phyloP scores from a whole-genome alignment of 2,113 vertebrate genomes.

The Prunella fulvescens region DNA sequence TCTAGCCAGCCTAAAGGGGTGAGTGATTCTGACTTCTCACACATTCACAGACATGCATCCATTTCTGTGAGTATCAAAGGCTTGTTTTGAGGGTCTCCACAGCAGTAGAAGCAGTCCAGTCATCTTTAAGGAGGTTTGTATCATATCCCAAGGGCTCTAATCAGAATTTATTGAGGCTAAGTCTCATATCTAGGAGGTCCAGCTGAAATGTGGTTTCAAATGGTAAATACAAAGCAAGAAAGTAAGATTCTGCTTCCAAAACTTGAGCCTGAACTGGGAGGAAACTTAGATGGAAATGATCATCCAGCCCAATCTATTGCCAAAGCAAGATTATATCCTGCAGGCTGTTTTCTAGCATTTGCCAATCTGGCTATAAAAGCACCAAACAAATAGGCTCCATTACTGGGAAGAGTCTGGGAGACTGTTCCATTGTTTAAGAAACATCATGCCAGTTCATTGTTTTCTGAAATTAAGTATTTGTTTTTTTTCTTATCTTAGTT shows the following conservation, averaged over 20 bases:
- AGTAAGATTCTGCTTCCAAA: not conserved
- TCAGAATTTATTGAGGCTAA: not conserved
- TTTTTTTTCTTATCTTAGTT: conserved; percentile 49
- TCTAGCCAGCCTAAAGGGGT: not conserved
- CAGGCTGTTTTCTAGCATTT: conserved; percentile 34
- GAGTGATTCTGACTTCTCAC: not conserved
- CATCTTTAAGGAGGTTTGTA: not conserved
- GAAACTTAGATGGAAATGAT: conserved; percentile 32
- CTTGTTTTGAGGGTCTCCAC: not conserved
- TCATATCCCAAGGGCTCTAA: not conserved
- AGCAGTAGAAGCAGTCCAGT: not conserved
- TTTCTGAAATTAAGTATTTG: not conserved
- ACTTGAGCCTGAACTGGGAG: not conserved
- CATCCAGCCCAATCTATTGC: not conserved
- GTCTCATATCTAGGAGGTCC: not conserved
- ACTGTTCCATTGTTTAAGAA: conserved; percentile 48
- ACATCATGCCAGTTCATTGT: conserved; percentile 12
- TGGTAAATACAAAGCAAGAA: not conserved
- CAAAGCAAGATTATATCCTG: conserved; percentile 38
- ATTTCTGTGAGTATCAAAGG: not conserved
- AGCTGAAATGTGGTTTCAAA: not conserved
- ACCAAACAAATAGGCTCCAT: conserved; percentile 22
- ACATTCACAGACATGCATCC: not conserved
- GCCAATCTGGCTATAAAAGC: conserved; percentile 38
- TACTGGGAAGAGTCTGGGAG: conserved; percentile 37